phyloP scores from a whole-genome alignment of 2,888 invertebrate genomes.

The Agriopis aurantiaria region DNA sequence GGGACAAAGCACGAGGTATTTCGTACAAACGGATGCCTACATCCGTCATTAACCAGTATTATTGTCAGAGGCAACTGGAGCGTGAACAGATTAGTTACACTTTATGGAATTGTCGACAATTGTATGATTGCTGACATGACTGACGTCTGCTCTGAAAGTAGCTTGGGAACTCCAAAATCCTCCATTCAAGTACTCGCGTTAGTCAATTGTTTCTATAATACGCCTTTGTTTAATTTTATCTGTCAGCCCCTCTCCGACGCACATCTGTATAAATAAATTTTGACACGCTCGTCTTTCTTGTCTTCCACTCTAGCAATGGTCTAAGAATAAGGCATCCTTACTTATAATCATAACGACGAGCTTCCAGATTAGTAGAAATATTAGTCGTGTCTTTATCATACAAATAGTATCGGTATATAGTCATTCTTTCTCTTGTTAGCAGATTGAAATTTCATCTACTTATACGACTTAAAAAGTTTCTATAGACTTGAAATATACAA shows the following conservation, averaged over 20 bases:
- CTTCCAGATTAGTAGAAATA: background rate
- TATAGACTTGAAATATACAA: no score
- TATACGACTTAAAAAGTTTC: no score
- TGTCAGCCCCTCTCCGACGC: slow-evolving; percentile 1
- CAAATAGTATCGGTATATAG: no score
- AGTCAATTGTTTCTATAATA: slow-evolving; percentile 14
- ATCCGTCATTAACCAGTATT: slow-evolving; percentile 69
- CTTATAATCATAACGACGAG: background rate
- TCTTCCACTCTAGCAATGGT: background rate
- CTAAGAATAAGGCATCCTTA: background rate
- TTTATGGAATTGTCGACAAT: slow-evolving; percentile 50
- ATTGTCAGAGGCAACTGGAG: slow-evolving; percentile 72
- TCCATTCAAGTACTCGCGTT: slow-evolving; percentile 10
- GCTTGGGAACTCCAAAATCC: slow-evolving; percentile 19
- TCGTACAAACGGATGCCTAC: slow-evolving; percentile 69
- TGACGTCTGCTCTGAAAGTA: slow-evolving; percentile 32
- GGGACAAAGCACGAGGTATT: slow-evolving; percentile 51
- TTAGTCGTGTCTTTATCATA: background rate
- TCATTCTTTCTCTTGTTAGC: background rate
- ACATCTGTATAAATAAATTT: slow-evolving; percentile 22
- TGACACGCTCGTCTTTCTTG: slow-evolving; percentile 21
- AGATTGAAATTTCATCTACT: no score
- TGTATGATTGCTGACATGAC: slow-evolving; percentile 42
- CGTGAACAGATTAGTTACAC: slow-evolving; percentile 62
- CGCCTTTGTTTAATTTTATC: slow-evolving; percentile 22